Evolutionary conservation across 2,113 vertebrate genomes (phyloP).

Genomic region (Lamprotornis superbus): DNA sequence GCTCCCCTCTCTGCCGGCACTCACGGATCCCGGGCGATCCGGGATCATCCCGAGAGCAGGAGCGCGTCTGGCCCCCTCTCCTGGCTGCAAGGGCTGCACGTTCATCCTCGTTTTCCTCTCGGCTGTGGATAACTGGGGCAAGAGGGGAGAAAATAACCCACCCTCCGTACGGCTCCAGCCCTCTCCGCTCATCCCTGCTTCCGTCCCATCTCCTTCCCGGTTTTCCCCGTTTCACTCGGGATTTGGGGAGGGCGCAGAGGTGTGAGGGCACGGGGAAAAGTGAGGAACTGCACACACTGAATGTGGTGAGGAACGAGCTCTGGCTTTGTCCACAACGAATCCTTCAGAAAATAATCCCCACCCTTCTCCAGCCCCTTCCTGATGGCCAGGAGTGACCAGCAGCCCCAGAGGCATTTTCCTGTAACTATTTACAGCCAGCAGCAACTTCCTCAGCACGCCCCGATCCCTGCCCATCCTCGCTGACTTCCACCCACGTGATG

Average conservation of each 20-base stretch:
- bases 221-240: accelerated
- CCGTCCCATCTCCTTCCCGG: accelerated
- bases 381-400: accelerated
- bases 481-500: accelerated
- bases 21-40: accelerated
- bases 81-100: background rate
- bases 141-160: background rate
- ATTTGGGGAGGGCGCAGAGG: background rate
- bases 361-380: background rate
- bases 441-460: background rate
- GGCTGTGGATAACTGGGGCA: accelerated
- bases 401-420: background rate
- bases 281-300: too few relatives aligned
- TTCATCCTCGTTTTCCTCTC: background rate
- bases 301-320: accelerated
- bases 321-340: background rate
- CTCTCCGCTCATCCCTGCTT: background rate
- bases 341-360: background rate
- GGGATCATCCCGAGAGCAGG: background rate
- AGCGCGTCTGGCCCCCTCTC: background rate
- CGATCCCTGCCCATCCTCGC: accelerated
- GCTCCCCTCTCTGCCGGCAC: accelerated
- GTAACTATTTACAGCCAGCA: background rate
- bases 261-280: accelerated
- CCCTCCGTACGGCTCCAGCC: accelerated